A percentile compares a stretch with the other conserved stretches of the same genome.
These are phyloP conservation scores for Blastobasis adustella DNA, from an alignment of 2,888 invertebrate genomes.

Conservation along the genomic window DNA sequence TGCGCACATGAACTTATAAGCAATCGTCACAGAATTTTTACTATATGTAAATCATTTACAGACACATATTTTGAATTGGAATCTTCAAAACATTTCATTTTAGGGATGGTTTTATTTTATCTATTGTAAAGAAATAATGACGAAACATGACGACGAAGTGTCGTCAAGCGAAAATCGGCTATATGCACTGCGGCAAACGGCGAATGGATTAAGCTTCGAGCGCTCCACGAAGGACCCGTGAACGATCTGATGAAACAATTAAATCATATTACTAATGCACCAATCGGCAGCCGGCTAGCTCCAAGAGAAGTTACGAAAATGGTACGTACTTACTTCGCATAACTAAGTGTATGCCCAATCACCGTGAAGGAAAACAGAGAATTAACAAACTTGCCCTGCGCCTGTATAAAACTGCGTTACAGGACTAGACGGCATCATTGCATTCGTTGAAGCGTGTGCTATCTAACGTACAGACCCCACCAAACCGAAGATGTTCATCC, in stretches of 20 bases:
- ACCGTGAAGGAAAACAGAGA: slow-evolving; percentile 53
- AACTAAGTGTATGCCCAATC: slow-evolving; percentile 45
- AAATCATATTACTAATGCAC: slow-evolving; percentile 30
- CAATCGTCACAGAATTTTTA: no score
- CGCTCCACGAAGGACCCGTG: no score
- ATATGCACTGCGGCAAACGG: no score
- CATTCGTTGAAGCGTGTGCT: slow-evolving; percentile 23
- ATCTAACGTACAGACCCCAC: slow-evolving; percentile 14
- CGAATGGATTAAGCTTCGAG: no score
- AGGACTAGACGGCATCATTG: slow-evolving; percentile 22
- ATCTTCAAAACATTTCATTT: no score
- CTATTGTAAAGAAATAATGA: no score
- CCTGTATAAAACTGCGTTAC: slow-evolving; percentile 43
- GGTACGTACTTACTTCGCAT: slow-evolving; percentile 9
- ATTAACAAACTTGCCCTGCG: slow-evolving; percentile 39
- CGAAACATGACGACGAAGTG: no score
- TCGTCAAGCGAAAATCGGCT: no score
- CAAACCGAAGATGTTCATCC: slow-evolving; percentile 43
- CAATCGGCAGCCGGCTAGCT: slow-evolving; percentile 28
- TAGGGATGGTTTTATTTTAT: no score
- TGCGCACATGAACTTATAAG: no score
- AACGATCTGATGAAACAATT: slow-evolving; percentile 34
- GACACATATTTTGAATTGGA: no score
- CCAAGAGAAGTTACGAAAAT: slow-evolving; percentile 51
- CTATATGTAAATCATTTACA: no score